phyloP scores from a whole-genome alignment of 2,797 vertebrate species.

The Phylloscopus collybita region DNA sequence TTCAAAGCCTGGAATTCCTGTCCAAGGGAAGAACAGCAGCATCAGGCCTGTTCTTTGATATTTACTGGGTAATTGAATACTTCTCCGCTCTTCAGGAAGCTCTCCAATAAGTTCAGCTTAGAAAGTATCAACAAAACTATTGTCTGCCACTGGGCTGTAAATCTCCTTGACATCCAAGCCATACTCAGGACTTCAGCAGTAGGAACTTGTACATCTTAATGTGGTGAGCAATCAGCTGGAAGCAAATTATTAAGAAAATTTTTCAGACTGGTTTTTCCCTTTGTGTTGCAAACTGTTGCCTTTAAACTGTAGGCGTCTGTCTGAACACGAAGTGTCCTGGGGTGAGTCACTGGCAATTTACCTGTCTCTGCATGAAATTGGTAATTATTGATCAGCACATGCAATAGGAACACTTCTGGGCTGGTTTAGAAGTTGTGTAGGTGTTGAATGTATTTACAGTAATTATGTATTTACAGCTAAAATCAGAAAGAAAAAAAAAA shows the following conservation, averaged over 20 bases:
- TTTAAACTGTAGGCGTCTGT: conserved; percentile 50
- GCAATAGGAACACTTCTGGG: conserved; percentile 36
- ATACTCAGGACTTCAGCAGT: not conserved
- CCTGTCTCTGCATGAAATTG: conserved; percentile 56
- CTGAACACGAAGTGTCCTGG: conserved; percentile 51
- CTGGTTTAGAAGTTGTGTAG: not conserved
- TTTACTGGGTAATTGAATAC: not conserved
- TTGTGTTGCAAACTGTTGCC: conserved; percentile 25
- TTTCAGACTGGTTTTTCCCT: conserved; percentile 25
- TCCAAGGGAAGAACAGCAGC: not conserved
- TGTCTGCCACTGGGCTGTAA: not conserved
- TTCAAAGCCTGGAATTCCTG: not conserved
- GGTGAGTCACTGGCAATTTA: conserved; percentile 65
- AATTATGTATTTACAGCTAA: conserved; percentile 56
- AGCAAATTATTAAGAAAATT: conserved; percentile 30
- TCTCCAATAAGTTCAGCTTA: conserved; percentile 5
- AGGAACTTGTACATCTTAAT: not conserved
- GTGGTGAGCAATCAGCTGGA: conserved; percentile 33
- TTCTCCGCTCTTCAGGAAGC: not conserved
- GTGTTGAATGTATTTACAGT: conserved; percentile 42
- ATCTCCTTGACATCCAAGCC: not conserved
- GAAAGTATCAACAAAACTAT: not conserved
- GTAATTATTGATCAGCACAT: conserved; percentile 68
- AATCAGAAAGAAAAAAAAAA: conserved; percentile 9
- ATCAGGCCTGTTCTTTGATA: not conserved